Evolutionary conservation across 2,113 vertebrate species (phyloP).

Genomic region (Grallaria varia): DNA sequence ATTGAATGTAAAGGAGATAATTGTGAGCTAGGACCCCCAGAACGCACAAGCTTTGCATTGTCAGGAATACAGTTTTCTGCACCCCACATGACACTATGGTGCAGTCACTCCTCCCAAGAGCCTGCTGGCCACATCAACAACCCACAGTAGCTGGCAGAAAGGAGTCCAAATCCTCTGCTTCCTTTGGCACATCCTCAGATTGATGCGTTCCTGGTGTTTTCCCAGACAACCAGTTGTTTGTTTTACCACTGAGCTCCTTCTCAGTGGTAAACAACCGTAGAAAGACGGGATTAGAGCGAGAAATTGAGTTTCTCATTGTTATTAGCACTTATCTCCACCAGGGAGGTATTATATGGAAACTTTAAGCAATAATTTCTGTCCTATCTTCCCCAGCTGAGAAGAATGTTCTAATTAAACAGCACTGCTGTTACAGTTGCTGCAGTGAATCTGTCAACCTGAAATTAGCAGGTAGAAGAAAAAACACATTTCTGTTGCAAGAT

Average conservation of each 20-base stretch:
- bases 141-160: neutral
- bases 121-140: neutral
- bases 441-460: neutral
- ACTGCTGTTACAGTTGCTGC: neutral
- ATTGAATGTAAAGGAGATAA: neutral
- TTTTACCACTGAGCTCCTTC: neutral
- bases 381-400: neutral
- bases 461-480: neutral
- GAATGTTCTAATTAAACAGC: neutral
- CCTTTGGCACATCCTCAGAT: neutral
- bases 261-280: neutral
- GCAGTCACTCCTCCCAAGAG: neutral
- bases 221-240: neutral
- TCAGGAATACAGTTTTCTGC: neutral
- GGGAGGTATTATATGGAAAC: neutral
- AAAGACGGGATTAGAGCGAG: neutral
- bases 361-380: neutral
- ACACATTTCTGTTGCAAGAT: neutral
- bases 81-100: neutral
- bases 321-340: neutral
- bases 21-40: accelerated
- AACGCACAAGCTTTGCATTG: neutral
- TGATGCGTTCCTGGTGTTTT: neutral
- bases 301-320: neutral
- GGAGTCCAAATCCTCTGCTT: neutral